A percentile compares a stretch with the other conserved stretches of the same genome.
Evolutionary conservation across 2,113 vertebrate genomes (phyloP).

Genomic region (Oreamnos americanus): DNA sequence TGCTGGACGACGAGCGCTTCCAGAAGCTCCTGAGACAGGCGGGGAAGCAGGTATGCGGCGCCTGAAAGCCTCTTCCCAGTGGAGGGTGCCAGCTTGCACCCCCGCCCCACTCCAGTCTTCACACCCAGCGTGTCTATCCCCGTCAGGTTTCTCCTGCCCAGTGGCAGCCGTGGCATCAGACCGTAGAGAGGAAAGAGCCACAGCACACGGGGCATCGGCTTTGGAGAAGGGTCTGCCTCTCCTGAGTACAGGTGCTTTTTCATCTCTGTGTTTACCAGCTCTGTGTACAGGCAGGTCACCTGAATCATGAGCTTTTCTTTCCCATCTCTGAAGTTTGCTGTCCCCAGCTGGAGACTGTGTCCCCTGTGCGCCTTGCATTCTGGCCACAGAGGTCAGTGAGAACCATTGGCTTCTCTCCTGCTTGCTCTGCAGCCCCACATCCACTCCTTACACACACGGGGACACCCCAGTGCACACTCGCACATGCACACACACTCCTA

Average conservation of each 20-base stretch:
- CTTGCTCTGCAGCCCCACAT: neutral
- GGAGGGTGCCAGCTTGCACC: rapidly evolving
- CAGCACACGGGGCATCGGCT: neutral
- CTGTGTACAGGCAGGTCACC: neutral
- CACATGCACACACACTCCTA: neutral
- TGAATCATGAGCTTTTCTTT: neutral
- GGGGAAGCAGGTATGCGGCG: slow-evolving; percentile 82
- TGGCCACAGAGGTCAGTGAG: neutral
- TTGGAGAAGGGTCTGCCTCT: neutral
- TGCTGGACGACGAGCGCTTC: slow-evolving; percentile 86
- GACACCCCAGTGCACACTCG: neutral
- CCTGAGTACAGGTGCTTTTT: neutral
- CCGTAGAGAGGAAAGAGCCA: neutral
- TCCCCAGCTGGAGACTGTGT: neutral
- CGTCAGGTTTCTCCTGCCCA: neutral
- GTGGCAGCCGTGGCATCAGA: neutral
- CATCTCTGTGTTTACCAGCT: neutral
- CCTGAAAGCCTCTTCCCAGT: rapidly evolving
- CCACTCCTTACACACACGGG: neutral
- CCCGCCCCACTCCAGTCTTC: neutral
- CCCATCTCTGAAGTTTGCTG: neutral
- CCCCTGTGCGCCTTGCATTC: neutral
- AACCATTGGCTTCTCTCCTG: neutral
- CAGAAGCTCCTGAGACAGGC: slow-evolving; percentile 86
- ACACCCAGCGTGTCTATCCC: neutral